Evolutionary conservation across 1,140 invertebrate species (phyloP).

Genomic region (Agrypnia vestita): DNA sequence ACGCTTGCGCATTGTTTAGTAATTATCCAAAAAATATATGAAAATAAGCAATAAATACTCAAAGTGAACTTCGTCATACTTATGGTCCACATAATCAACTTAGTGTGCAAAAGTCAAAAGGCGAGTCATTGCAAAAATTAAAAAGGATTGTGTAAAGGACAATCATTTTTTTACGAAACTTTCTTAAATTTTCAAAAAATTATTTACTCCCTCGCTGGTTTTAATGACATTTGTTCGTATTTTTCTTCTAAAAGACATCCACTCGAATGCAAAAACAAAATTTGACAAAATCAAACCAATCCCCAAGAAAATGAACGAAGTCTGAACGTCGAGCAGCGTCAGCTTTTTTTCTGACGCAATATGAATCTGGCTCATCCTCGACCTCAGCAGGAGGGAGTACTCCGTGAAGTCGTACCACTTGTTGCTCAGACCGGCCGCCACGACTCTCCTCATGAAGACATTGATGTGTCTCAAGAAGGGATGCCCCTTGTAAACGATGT

Average conservation of each 20-base stretch:
- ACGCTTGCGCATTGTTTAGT: too few relatives aligned
- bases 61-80: too few relatives aligned
- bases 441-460: conserved; percentile 43
- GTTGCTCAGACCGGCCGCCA: conserved; percentile 51
- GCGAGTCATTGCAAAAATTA: too few relatives aligned
- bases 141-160: too few relatives aligned
- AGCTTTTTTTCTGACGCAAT: conserved; percentile 58
- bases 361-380: conserved; percentile 29
- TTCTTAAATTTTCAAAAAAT: neutral
- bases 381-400: conserved; percentile 39
- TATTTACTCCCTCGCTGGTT: neutral
- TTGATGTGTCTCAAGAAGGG: conserved; percentile 61
- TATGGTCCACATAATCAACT: too few relatives aligned
- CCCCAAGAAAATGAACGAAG: conserved; percentile 62
- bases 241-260: neutral
- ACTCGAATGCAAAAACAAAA: conserved; percentile 48
- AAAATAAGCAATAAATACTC: too few relatives aligned
- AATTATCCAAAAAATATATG: too few relatives aligned
- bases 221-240: neutral
- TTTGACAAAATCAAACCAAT: conserved; percentile 57
- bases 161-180: too few relatives aligned
- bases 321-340: conserved; percentile 62
- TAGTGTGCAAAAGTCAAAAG: too few relatives aligned
- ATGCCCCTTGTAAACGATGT: conserved; percentile 63
- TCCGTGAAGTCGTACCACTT: conserved; percentile 55